Conservation (phyloP, 2,888 invertebrate species). For the Molanna angustata region DNA sequence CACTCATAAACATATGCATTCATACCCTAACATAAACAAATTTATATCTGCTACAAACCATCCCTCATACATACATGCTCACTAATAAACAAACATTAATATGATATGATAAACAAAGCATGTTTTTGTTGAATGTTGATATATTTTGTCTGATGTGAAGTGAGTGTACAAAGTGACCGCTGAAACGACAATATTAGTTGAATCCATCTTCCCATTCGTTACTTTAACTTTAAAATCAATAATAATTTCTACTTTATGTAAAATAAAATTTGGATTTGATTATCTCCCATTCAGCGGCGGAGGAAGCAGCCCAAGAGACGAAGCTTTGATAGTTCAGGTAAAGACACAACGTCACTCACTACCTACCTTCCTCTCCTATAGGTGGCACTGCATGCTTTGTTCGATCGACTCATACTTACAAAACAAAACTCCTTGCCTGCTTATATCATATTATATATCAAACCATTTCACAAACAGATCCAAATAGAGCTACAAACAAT, state of each 20-base stretch:
- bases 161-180: conserved; percentile 22
- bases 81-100: too few relatives aligned
- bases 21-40: too few relatives aligned
- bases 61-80: too few relatives aligned
- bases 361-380: too few relatives aligned
- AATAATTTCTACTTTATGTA: conserved; percentile 27
- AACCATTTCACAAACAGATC: too few relatives aligned
- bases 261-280: conserved; percentile 30
- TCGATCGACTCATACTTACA: too few relatives aligned
- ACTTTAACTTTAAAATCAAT: conserved; percentile 22
- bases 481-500: too few relatives aligned
- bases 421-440: too few relatives aligned
- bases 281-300: conserved; percentile 53
- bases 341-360: conserved; percentile 32
- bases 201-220: conserved; percentile 16
- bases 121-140: conserved; percentile 16
- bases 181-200: conserved; percentile 18
- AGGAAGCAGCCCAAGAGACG: conserved; percentile 58
- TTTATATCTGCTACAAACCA: too few relatives aligned
- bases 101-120: conserved; percentile 19
- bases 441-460: too few relatives aligned
- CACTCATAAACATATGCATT: too few relatives aligned
- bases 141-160: conserved; percentile 16
- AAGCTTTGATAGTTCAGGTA: conserved; percentile 60
- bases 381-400: background rate